Base-by-base conservation (phyloP, 1,140 invertebrate genomes). In the Pomacea maculata region DNA sequence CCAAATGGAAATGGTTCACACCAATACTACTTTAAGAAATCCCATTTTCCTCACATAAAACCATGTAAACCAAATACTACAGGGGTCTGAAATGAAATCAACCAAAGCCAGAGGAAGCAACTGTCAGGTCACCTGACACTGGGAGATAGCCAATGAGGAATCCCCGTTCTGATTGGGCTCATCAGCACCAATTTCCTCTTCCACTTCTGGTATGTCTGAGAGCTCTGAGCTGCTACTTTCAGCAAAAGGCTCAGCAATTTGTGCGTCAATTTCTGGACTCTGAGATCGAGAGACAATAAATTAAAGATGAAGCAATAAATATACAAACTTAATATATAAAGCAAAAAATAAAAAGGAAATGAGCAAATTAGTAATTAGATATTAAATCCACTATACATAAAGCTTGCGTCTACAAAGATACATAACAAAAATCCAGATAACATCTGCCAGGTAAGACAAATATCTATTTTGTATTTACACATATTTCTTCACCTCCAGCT, bases 171-270 rank as follows among this genome's bases (percentile, higher is more conserved):
- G 83, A 86, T 84, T 85, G 84, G 86, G 73, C 57, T 86, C 83
- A 72, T 86, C 85, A 79, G 88, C 86, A 72, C 84, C 84, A 52
- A 87, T 84, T 34, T 90, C 89, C 84, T 92, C 92, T 71, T 91
- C 90, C 81, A 92, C 92, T 85, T 92, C 92, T 63, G 90, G 91
- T 84, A 93, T 93, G 84, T 93, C 92, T 55, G 92, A 93, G 21
- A 93, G 87, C 85, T 92, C 92, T 21, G 91, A 91, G 70, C 88
- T 87, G 81, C 90, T 89, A 80, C 92, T 88, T 82, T 93, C 93
- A 87, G 93, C 93, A 83, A 95, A 94, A 29, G 83, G 84, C 68
- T 87, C 86, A 72, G 79, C 83, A 72, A 81, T 84, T n/a, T 82
- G 73, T 73, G 82, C 71, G 74, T 87, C 81, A 73, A 85, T 78